Percentiles rank a stretch among this genome's conserved stretches.
Evolutionary conservation across 2,113 vertebrate genomes (phyloP).

Genomic region (Bufo gargarizans): DNA sequence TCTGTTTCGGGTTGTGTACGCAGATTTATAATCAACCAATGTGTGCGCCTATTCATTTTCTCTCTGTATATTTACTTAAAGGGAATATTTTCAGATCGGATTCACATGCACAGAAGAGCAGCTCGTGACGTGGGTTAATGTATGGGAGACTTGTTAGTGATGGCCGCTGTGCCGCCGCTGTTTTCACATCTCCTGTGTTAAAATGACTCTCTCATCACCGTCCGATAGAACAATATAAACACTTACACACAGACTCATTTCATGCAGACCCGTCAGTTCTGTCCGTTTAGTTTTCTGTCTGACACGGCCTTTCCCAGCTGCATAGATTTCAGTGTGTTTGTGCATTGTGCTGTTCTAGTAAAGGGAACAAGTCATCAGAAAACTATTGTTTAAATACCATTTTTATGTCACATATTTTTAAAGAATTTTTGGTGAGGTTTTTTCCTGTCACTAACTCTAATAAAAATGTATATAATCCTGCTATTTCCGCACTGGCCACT

Average conservation of each 20-base stretch:
- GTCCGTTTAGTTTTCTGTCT: not conserved
- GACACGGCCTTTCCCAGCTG: not conserved
- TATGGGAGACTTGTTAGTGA: constrained; percentile 37
- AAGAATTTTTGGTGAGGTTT: no score
- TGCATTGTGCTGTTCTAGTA: no score
- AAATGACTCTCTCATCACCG: not conserved
- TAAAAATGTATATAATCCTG: no score
- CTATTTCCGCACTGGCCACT: no score
- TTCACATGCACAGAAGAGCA: not conserved
- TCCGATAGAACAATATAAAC: constrained; percentile 14
- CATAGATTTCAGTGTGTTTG: not conserved
- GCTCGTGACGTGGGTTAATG: not conserved
- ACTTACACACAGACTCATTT: not conserved
- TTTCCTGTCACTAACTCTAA: no score
- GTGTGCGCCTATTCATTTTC: constrained; percentile 44
- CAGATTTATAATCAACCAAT: constrained; percentile 12
- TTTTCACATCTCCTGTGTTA: constrained; percentile 19
- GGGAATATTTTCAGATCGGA: constrained; percentile 38
- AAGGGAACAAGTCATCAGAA: no score
- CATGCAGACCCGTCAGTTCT: not conserved
- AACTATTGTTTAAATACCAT: no score
- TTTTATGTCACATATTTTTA: no score
- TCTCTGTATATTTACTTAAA: constrained; percentile 43
- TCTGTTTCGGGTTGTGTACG: constrained; percentile 39
- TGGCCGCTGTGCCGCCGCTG: not conserved